Percentiles rank a stretch among this genome's conserved stretches.
phyloP scores from a whole-genome alignment of 2,797 vertebrate genomes.

The Parauchenoglanis ngamensis region DNA sequence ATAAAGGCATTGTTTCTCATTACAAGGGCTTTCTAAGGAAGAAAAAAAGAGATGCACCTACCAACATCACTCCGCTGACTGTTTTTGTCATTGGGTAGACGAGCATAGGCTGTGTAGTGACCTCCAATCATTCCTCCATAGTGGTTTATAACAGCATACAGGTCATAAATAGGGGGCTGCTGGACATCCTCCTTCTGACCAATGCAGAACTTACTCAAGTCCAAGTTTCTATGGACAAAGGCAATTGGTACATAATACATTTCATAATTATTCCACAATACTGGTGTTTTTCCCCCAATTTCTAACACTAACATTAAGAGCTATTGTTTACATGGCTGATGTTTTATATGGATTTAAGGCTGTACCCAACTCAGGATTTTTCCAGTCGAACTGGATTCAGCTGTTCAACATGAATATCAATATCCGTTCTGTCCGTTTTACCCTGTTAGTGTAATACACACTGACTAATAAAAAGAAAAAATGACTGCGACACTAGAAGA shows the following conservation, averaged over 20 bases:
- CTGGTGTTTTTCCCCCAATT: no score
- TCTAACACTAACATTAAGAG: no score
- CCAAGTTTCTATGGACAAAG: slow-evolving; percentile 82
- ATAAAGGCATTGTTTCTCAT: neutral
- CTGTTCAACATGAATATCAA: no score
- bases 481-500: no score
- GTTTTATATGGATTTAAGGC: no score
- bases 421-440: no score
- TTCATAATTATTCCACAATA: neutral
- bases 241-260: neutral
- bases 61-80: slow-evolving; percentile 98
- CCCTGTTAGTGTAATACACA: no score
- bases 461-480: no score
- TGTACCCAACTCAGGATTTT: no score
- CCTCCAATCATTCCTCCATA: slow-evolving; percentile 98
- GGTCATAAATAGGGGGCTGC: slow-evolving; percentile 91
- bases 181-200: slow-evolving; percentile 95
- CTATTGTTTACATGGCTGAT: no score
- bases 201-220: slow-evolving; percentile 97
- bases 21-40: neutral
- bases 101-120: slow-evolving; percentile 94
- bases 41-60: slow-evolving; percentile 66
- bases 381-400: no score
- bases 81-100: slow-evolving; percentile 94
- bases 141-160: slow-evolving; percentile 99